Conservation (phyloP, 1,140 invertebrate species). For the Metopolophium dirhodum region DNA sequence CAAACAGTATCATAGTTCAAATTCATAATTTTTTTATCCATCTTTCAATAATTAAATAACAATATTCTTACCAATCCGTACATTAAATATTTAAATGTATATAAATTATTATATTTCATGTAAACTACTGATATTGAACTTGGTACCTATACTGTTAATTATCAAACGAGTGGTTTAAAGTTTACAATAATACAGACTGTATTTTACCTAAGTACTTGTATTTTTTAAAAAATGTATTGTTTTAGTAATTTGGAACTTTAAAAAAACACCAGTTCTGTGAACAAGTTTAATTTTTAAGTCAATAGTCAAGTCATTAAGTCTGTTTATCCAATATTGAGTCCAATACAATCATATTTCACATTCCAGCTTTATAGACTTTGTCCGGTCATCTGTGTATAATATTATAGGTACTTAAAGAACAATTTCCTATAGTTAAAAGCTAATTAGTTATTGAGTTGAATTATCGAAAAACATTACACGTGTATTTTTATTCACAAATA, state of each 20-base stretch:
- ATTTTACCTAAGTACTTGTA: neutral
- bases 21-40: neutral
- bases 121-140: neutral
- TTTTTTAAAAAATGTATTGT: neutral
- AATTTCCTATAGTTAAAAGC: neutral
- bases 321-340: neutral
- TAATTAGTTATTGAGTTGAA: neutral
- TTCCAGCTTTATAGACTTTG: neutral
- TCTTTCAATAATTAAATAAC: neutral
- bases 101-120: neutral
- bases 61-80: neutral
- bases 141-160: neutral
- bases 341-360: neutral
- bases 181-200: neutral
- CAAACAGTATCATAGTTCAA: neutral
- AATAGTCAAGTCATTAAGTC: neutral
- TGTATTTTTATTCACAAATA: neutral
- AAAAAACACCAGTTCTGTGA: neutral
- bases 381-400: neutral
- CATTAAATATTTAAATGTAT: neutral
- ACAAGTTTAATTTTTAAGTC: neutral
- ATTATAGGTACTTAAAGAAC: neutral
- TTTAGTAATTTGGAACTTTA: neutral
- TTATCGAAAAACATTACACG: neutral
- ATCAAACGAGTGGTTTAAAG: neutral